Evolutionary conservation across 2,113 vertebrate genomes (phyloP).

Genomic region (Ariopsis seemanni): DNA sequence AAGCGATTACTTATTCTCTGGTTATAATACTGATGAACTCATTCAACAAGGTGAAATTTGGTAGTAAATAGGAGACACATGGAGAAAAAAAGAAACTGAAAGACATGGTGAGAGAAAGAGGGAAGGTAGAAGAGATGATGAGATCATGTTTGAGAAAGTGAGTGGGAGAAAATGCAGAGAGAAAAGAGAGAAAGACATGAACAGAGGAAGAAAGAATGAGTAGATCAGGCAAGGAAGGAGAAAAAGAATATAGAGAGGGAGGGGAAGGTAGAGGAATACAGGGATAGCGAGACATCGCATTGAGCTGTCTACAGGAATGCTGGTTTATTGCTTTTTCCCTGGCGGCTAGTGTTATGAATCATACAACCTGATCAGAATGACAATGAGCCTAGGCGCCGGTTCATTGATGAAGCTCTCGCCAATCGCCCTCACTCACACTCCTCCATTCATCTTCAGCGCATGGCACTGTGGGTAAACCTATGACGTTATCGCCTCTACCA

Average conservation of each 20-base stretch:
- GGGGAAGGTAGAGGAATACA: constrained; percentile 1
- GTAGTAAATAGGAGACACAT: not conserved
- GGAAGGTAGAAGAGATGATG: not conserved
- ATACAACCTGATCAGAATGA: constrained; percentile 51
- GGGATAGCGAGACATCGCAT: constrained; percentile 24
- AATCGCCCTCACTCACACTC: constrained; percentile 49
- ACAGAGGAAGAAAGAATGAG: not conserved
- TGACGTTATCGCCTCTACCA: constrained; percentile 50
- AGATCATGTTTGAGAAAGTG: not conserved
- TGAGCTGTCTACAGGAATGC: constrained; percentile 42
- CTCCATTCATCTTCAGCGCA: constrained; percentile 51
- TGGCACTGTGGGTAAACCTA: constrained; percentile 52
- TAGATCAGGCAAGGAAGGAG: too few relatives aligned
- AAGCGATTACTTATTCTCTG: not conserved
- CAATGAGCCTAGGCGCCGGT: constrained; percentile 35
- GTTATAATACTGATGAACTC: not conserved
- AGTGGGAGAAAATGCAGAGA: not conserved
- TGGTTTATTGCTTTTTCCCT: constrained; percentile 41
- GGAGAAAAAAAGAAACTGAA: not conserved
- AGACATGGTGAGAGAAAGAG: not conserved
- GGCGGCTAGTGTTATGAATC: constrained; percentile 48
- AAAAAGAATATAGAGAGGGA: not conserved
- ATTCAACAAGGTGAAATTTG: not conserved
- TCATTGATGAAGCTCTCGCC: constrained; percentile 54
- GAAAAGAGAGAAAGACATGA: not conserved